Conservation (phyloP, 2,797 vertebrate species). For the Argentina silus region DNA sequence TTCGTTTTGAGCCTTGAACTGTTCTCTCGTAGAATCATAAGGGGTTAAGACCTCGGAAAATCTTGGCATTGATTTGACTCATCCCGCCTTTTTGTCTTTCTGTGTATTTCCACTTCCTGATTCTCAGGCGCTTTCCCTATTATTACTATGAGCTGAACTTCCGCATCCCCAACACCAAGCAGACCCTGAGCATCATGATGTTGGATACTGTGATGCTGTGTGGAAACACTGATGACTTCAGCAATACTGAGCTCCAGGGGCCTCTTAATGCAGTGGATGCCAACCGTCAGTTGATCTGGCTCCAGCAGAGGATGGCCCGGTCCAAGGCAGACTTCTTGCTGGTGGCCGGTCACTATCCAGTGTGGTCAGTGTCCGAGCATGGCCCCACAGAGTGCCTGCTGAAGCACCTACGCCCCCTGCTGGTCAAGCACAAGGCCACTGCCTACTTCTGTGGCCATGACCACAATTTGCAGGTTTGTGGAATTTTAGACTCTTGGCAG, state of each 20-base stretch:
- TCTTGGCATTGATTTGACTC: not conserved
- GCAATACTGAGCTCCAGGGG: constrained; percentile 70
- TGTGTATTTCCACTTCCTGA: no score
- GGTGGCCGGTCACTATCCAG: constrained; percentile 91
- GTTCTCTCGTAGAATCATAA: not conserved
- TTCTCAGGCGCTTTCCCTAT: constrained; percentile 85
- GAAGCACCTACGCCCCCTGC: constrained; percentile 79
- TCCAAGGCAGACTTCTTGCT: constrained; percentile 87
- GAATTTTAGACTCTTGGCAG: not conserved
- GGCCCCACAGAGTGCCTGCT: constrained; percentile 89
- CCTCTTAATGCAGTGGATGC: constrained; percentile 65
- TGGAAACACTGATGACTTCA: constrained; percentile 84
- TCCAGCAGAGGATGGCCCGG: constrained; percentile 79
- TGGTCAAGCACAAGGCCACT: constrained; percentile 83
- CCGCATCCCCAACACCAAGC: constrained; percentile 77
- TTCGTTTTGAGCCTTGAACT: not conserved
- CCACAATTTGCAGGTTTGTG: constrained; percentile 91
- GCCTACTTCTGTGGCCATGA: constrained; percentile 93
- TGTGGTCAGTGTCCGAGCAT: constrained; percentile 93
- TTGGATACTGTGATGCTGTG: constrained; percentile 90
- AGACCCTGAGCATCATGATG: constrained; percentile 85
- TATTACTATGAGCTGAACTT: constrained; percentile 89
- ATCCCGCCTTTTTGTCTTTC: not conserved
- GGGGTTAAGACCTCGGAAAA: not conserved
- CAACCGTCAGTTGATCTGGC: constrained; percentile 84